phyloP scores from a whole-genome alignment of 2,888 invertebrate genomes.

The Clitarchus hookeri region DNA sequence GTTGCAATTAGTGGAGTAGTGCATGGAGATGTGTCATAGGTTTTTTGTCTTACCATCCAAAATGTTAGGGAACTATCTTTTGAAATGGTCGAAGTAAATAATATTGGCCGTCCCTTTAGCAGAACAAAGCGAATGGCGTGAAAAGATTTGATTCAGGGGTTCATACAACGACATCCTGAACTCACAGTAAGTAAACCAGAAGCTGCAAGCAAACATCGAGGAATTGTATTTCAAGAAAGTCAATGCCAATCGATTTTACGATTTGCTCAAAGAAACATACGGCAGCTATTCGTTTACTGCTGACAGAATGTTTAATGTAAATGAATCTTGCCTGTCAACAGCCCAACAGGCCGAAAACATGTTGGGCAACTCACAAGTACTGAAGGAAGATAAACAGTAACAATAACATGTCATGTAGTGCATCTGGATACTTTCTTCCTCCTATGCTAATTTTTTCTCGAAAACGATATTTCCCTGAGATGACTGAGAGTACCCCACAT shows the following conservation, averaged over 20 bases:
- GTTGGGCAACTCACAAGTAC: not conserved
- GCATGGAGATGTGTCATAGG: too few relatives aligned
- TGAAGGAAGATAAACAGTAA: not conserved
- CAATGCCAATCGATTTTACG: not conserved
- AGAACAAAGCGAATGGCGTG: too few relatives aligned
- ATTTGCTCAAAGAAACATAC: not conserved
- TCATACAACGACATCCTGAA: too few relatives aligned
- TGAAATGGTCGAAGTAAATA: too few relatives aligned
- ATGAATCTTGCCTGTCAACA: not conserved
- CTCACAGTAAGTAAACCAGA: too few relatives aligned
- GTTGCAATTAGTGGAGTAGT: too few relatives aligned
- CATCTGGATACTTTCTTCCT: not conserved
- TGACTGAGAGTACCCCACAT: not conserved
- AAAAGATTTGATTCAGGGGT: too few relatives aligned
- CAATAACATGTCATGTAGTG: not conserved
- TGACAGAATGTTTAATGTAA: not conserved
- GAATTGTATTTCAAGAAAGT: not conserved
- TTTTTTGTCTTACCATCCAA: too few relatives aligned
- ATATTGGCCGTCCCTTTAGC: too few relatives aligned
- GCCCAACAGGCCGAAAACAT: not conserved
- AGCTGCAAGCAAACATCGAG: not conserved
- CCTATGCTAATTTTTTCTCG: not conserved
- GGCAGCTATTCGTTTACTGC: not conserved
- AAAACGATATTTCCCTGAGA: not conserved
- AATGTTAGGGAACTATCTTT: too few relatives aligned